A percentile compares a stretch with the other conserved stretches of the same genome.
phyloP scores from a whole-genome alignment of 2,888 invertebrate genomes.

The Lapara coniferarum region DNA sequence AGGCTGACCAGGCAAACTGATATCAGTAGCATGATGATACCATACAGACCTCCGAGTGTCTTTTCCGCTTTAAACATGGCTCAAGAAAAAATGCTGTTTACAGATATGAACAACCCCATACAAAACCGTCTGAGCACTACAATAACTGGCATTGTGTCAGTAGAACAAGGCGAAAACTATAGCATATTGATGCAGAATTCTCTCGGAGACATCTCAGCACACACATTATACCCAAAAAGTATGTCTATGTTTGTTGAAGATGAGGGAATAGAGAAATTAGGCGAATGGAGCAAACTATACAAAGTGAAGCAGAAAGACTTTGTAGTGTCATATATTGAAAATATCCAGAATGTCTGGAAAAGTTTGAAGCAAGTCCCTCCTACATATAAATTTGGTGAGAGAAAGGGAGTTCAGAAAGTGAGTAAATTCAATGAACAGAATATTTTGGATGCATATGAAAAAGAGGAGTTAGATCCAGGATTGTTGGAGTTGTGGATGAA shows the following conservation, averaged over 20 bases:
- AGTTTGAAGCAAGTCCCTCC: constrained; percentile 59
- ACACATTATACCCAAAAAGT: constrained; percentile 61
- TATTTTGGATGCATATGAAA: constrained; percentile 58
- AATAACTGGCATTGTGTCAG: constrained; percentile 59
- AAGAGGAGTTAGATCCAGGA: constrained; percentile 62
- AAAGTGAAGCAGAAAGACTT: constrained; percentile 49
- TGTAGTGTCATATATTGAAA: constrained; percentile 55
- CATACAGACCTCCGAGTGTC: constrained; percentile 69
- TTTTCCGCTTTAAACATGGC: constrained; percentile 59
- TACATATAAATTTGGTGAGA: constrained; percentile 48
- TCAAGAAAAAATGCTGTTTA: constrained; percentile 57
- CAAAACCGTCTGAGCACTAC: constrained; percentile 60
- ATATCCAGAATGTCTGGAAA: constrained; percentile 61
- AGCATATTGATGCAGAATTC: constrained; percentile 68
- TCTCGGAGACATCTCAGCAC: constrained; percentile 70
- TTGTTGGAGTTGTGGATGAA: constrained; percentile 66
- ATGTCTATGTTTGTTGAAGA: constrained; percentile 62
- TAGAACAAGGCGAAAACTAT: constrained; percentile 59
- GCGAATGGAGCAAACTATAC: constrained; percentile 63
- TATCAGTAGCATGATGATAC: constrained; percentile 55
- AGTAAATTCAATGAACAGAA: constrained; percentile 60
- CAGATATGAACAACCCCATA: constrained; percentile 60
- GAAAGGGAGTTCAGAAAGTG: constrained; percentile 35
- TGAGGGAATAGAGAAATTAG: constrained; percentile 55
- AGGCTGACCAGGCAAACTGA: constrained; percentile 46